phyloP scores from a whole-genome alignment of 2,888 invertebrate genomes.

The Scotopteryx bipunctaria region DNA sequence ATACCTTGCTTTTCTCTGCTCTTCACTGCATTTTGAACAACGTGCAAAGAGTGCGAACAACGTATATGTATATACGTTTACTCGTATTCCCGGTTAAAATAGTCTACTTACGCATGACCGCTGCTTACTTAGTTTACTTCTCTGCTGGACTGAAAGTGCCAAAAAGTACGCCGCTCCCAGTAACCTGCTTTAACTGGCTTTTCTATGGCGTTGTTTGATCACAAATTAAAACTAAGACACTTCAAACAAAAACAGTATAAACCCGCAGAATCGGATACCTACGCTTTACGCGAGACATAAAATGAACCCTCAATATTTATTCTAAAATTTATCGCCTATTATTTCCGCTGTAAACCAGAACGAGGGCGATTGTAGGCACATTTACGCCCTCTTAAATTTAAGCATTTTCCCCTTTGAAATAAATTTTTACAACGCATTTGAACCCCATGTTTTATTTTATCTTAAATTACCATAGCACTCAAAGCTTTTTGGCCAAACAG shows the following conservation, averaged over 20 bases:
- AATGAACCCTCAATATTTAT: constrained; percentile 38
- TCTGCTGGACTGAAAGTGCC: too few species aligned
- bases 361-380: constrained; percentile 33
- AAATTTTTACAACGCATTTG: constrained; percentile 17
- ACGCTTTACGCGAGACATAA: constrained; percentile 37
- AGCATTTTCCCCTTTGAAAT: constrained; percentile 25
- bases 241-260: constrained; percentile 20
- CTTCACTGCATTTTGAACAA: too few species aligned
- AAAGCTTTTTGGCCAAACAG: constrained; percentile 3
- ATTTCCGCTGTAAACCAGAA: constrained; percentile 36
- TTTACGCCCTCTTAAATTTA: constrained; percentile 35
- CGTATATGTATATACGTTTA: too few species aligned
- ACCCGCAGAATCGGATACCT: constrained; percentile 32
- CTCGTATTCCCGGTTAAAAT: too few species aligned
- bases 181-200: too few species aligned
- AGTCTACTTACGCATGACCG: too few species aligned
- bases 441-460: constrained; percentile 18
- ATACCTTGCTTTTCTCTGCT: too few species aligned
- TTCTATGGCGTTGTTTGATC: neutral
- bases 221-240: neutral
- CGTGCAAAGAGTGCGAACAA: too few species aligned
- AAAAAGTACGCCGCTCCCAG: too few species aligned
- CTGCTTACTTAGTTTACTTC: too few species aligned
- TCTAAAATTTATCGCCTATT: constrained; percentile 35
- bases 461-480: constrained; percentile 7